Conservation (phyloP, 2,797 vertebrate species). For the Pygocentrus nattereri region DNA sequence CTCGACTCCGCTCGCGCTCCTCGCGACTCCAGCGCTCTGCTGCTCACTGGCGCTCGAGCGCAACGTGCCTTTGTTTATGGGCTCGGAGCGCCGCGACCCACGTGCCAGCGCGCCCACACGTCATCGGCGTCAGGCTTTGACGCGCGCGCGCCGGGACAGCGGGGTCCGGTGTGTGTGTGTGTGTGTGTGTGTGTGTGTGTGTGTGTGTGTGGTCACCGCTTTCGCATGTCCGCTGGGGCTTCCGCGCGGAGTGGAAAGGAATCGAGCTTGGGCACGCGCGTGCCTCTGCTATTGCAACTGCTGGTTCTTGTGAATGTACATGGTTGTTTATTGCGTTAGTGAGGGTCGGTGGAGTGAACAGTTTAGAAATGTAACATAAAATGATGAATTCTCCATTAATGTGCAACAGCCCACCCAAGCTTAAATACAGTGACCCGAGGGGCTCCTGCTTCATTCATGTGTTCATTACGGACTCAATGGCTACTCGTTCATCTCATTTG, state of each 20-base stretch:
- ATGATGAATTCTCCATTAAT: too few species aligned
- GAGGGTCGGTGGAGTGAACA: too few species aligned
- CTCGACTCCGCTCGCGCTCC: too few species aligned
- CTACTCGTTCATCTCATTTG: too few species aligned
- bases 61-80: conserved; percentile 98
- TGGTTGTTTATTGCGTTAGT: too few species aligned
- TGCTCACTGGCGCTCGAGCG: conserved; percentile 69
- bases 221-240: background rate
- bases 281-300: background rate
- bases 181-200: background rate
- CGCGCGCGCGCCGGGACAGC: conserved; percentile 67
- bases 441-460: too few species aligned
- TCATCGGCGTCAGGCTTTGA: conserved; percentile 79
- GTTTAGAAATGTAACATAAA: too few species aligned
- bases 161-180: background rate
- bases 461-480: too few species aligned
- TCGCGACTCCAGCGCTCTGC: background rate
- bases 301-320: background rate
- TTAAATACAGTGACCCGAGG: too few species aligned
- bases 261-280: background rate
- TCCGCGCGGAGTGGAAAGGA: background rate
- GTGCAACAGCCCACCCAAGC: too few species aligned
- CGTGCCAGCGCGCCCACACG: conserved; percentile 79
- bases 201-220: background rate
- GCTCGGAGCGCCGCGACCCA: conserved; percentile 76